A percentile compares a stretch with the other conserved stretches of the same genome.
Evolutionary conservation across 2,888 invertebrate genomes (phyloP).

Genomic region (Xestia sexstrigata): DNA sequence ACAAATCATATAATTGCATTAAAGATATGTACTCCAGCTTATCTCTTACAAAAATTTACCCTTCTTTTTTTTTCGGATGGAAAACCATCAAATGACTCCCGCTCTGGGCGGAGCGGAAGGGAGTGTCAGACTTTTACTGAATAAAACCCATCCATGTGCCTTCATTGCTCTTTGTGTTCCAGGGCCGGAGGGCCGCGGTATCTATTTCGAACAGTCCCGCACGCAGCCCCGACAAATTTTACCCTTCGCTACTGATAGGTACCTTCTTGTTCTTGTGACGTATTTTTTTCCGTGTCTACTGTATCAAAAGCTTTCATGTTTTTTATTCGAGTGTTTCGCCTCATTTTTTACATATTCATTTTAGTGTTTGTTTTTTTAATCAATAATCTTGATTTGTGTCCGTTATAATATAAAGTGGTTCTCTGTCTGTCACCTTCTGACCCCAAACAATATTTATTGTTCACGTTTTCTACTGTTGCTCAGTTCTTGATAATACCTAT

Average conservation of each 20-base stretch:
- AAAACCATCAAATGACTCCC: too few relatives aligned
- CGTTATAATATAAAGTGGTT: slow-evolving; percentile 22
- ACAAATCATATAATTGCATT: too few relatives aligned
- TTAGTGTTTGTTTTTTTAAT: slow-evolving; percentile 13
- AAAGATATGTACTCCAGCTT: too few relatives aligned
- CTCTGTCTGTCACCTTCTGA: slow-evolving; percentile 6
- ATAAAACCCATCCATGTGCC: too few relatives aligned
- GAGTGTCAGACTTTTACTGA: too few relatives aligned
- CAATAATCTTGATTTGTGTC: slow-evolving; percentile 18
- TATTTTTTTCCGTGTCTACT: neutral
- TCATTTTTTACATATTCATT: slow-evolving; percentile 24
- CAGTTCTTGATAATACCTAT: neutral
- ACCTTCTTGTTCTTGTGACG: neutral
- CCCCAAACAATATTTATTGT: slow-evolving; percentile 20
- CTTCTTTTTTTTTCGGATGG: too few relatives aligned
- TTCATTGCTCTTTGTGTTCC: too few relatives aligned
- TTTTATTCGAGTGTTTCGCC: slow-evolving; percentile 10
- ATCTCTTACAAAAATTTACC: too few relatives aligned
- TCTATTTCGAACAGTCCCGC: too few relatives aligned
- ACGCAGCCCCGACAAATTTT: too few relatives aligned
- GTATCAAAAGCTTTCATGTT: slow-evolving; percentile 7
- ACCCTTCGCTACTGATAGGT: neutral
- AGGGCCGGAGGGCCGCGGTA: too few relatives aligned
- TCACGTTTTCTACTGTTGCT: slow-evolving; percentile 11
- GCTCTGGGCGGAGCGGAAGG: too few relatives aligned